Percentiles rank a stretch among this genome's conserved stretches.
Conservation (phyloP, 2,797 vertebrate species). For the Tapirus indicus region DNA sequence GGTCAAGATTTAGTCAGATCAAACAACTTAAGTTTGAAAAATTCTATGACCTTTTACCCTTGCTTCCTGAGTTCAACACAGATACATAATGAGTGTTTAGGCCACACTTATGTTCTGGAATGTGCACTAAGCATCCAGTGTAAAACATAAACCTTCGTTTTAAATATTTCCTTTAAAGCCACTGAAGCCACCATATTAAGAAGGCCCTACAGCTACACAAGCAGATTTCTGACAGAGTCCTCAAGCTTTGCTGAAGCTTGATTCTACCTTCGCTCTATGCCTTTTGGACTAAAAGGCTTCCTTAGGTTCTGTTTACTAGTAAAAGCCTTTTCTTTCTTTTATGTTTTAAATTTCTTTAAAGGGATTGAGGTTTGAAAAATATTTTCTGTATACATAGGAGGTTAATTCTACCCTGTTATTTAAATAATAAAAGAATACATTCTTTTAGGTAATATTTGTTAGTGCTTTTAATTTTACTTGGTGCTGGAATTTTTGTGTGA, state of each 20-base stretch:
- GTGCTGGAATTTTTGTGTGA: conserved; percentile 32
- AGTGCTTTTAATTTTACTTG: conserved; percentile 16
- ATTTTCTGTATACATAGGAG: not conserved
- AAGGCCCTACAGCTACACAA: not conserved
- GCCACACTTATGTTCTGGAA: not conserved
- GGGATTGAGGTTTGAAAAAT: not conserved
- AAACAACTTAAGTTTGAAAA: conserved; percentile 56
- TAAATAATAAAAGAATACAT: conserved; percentile 41
- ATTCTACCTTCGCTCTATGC: not conserved
- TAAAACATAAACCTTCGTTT: not conserved
- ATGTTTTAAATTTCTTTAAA: not conserved
- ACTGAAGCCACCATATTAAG: not conserved
- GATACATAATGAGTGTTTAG: conserved; percentile 9
- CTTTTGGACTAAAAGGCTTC: not conserved
- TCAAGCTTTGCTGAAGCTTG: too few relatives aligned
- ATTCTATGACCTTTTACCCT: not conserved
- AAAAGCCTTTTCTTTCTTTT: not conserved
- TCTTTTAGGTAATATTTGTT: not conserved
- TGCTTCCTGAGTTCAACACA: conserved; percentile 36
- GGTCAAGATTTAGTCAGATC: not conserved
- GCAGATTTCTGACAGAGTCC: not conserved
- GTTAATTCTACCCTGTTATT: conserved; percentile 33
- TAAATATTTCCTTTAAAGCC: not conserved
- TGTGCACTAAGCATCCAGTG: not conserved
- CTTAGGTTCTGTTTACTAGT: not conserved